Evolutionary conservation across 2,113 vertebrate genomes (phyloP).

Genomic region (Pyrgilauda ruficollis): DNA sequence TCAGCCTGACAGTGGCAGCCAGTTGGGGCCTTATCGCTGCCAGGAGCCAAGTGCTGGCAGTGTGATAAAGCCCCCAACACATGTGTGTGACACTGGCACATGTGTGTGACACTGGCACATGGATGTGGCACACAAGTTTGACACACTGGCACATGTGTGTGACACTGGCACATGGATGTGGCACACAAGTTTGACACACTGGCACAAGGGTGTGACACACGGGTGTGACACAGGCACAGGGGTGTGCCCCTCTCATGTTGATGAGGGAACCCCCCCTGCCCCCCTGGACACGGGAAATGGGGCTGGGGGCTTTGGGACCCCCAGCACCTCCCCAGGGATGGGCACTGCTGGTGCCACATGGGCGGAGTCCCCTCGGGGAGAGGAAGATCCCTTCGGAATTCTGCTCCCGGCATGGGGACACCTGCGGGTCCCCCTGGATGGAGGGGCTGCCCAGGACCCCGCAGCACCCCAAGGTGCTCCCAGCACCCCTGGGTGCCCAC

Average conservation of each 20-base stretch:
- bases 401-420: fast-evolving
- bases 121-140: too few relatives aligned
- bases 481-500: background rate
- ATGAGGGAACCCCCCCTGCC: background rate
- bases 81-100: background rate
- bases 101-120: background rate
- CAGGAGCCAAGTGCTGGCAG: conserved; percentile 49
- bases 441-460: background rate
- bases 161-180: background rate
- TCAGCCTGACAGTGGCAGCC: conserved; percentile 70
- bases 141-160: background rate
- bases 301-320: background rate
- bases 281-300: background rate
- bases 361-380: background rate
- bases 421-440: fast-evolving
- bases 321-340: fast-evolving
- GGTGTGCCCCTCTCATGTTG: fast-evolving
- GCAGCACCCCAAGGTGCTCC: background rate
- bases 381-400: background rate
- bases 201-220: fast-evolving
- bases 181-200: too few relatives aligned
- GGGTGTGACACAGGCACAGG: background rate
- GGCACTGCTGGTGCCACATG: background rate
- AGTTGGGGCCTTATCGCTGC: conserved; percentile 70
- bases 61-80: conserved; percentile 49